Evolutionary conservation across 2,113 vertebrate genomes (phyloP).

Genomic region (Serilophus lunatus): DNA sequence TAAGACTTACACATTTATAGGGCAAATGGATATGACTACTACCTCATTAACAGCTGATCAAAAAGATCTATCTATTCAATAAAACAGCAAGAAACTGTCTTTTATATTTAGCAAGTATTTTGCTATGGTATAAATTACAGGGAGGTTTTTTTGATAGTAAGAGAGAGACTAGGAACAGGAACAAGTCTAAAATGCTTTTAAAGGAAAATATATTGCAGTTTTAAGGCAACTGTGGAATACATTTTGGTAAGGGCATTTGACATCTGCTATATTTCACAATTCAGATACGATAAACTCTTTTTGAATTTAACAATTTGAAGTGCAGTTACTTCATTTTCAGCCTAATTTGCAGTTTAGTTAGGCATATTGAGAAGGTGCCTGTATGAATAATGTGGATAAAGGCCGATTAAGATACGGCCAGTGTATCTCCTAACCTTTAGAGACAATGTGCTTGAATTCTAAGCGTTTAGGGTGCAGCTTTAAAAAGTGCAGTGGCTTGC

Average conservation of each 20-base stretch:
- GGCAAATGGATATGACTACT: neutral
- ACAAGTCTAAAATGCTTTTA: neutral
- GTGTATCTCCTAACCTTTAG: neutral
- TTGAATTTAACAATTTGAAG: neutral
- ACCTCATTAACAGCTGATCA: constrained; percentile 5
- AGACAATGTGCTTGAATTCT: neutral
- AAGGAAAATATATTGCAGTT: neutral
- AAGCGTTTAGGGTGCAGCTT: constrained; percentile 32
- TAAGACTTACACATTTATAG: neutral
- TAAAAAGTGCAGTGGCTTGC: constrained; percentile 54
- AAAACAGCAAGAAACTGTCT: neutral
- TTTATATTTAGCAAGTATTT: neutral
- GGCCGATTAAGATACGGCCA: neutral
- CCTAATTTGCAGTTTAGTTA: constrained; percentile 9
- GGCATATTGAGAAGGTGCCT: neutral
- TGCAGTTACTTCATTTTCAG: constrained; percentile 1
- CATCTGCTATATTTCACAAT: neutral
- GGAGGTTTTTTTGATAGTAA: neutral
- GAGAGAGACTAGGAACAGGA: neutral
- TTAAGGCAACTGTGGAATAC: neutral
- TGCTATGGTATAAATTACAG: neutral
- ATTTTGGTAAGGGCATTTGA: constrained; percentile 1
- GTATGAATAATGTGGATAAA: constrained; percentile 3
- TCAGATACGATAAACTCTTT: neutral
- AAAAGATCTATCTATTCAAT: constrained; percentile 3